phyloP scores from a whole-genome alignment of 2,888 invertebrate genomes.

The Eilema sororculum region DNA sequence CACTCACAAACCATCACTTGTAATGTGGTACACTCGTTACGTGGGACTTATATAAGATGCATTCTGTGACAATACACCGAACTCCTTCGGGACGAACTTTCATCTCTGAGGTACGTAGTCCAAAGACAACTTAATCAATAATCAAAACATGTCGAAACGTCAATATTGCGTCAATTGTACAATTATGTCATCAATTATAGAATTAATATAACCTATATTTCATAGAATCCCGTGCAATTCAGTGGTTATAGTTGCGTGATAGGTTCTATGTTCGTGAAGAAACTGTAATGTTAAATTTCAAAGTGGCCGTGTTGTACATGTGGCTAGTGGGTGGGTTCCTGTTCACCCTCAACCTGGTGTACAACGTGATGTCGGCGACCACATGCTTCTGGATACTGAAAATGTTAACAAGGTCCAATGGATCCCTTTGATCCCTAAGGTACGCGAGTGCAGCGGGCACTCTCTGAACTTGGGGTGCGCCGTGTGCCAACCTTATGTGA shows the following conservation, averaged over 20 bases:
- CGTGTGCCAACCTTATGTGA: too few species aligned
- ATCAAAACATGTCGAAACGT: not conserved
- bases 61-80: not conserved
- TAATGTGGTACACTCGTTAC: not conserved
- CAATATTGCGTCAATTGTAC: not conserved
- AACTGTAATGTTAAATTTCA: slow-evolving; percentile 22
- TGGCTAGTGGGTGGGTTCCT: slow-evolving; percentile 12
- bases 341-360: slow-evolving; percentile 27
- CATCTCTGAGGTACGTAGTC: not conserved
- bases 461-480: too few species aligned
- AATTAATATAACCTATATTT: not conserved
- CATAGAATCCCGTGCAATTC: not conserved
- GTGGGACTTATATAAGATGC: not conserved
- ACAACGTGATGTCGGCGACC: slow-evolving; percentile 22
- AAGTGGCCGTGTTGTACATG: slow-evolving; percentile 10
- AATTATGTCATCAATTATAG: not conserved
- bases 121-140: not conserved
- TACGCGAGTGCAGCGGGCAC: not conserved
- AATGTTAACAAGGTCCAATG: slow-evolving; percentile 21
- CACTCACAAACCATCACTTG: not conserved
- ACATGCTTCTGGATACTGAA: slow-evolving; percentile 28
- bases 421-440: slow-evolving; percentile 22
- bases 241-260: not conserved
- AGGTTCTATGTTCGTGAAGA: not conserved
- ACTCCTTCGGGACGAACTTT: not conserved